phyloP scores from a whole-genome alignment of 2,113 vertebrate genomes.

The Phylloscopus trochiloides region DNA sequence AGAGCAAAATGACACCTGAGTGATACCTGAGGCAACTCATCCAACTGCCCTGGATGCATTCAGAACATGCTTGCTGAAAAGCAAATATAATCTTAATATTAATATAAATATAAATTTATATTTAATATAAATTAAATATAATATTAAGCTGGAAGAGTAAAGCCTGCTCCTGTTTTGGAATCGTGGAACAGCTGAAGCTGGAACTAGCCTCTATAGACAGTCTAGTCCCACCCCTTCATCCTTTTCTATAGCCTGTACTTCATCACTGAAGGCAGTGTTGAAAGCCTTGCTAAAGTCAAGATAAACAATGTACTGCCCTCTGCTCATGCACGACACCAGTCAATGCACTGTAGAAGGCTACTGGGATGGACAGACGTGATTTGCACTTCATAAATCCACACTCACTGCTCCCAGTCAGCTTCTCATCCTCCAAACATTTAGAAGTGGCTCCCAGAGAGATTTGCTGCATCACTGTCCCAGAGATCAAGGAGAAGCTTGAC shows the following conservation, averaged over 20 bases:
- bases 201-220: not conserved
- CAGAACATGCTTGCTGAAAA: not conserved
- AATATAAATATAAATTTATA: too few relatives aligned
- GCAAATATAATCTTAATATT: not conserved
- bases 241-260: not conserved
- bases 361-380: not conserved
- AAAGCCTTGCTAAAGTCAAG: not conserved
- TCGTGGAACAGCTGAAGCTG: not conserved
- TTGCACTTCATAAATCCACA: not conserved
- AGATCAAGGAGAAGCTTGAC: not conserved
- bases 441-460: not conserved
- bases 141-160: not conserved
- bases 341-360: not conserved
- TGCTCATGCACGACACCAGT: not conserved
- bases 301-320: not conserved
- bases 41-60: not conserved
- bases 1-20: not conserved
- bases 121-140: too few relatives aligned
- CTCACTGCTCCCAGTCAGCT: not conserved
- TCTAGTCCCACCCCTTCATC: not conserved
- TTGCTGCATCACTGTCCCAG: not conserved
- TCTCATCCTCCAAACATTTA: not conserved
- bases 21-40: not conserved
- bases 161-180: not conserved
- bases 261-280: not conserved